Base-by-base conservation (phyloP, 2,797 vertebrate species). In the Xenopus petersii region DNA sequence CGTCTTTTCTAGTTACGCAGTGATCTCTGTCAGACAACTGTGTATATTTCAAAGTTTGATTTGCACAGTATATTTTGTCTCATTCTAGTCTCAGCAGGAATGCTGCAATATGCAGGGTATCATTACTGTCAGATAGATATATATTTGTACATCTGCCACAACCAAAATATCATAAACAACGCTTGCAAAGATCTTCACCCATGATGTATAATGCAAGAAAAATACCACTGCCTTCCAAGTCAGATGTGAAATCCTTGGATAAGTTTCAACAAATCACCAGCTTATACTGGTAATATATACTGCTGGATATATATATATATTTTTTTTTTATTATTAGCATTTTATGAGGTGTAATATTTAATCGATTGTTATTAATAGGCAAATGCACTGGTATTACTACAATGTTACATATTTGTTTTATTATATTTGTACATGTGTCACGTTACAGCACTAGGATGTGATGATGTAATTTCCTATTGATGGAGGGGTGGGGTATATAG, bases 101-200 rank as follows among this genome's bases (percentile, higher is more conserved):
- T 42, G 24, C 24, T 3, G 24, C 80, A 81, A 74, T n/a, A 47
- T 13, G 56, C 9, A 79, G 64, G 46, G 30, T 30, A n/a, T 60
- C 49, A 65, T 80, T 51, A 75, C 74, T 66, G 74, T 76, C 68
- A 71, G 55, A 12, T 21, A 80, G 36, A 42, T 42, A 26, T 62
- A 65, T 16, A 62, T 70, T 67, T 71, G 1, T 73, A 66, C 62
- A 70, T 11, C 65, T 68, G 58, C 36, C 15, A 16, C 6, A 72
- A 15, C 67, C 64, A 64, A 2, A 63, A 68, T 75, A 70, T 15
- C 0, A 67, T 75, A 75, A 69, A 60, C 58, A 70, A 46, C 58
- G 13, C 24, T 49, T 30, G 3, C 9, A 47, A 33, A 74, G 48
- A 61, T 64, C 47, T 26, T 54, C 60, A 46, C 17, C 48, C 9